phyloP scores from a whole-genome alignment of 2,888 invertebrate genomes.

The Tupiocoris notatus region DNA sequence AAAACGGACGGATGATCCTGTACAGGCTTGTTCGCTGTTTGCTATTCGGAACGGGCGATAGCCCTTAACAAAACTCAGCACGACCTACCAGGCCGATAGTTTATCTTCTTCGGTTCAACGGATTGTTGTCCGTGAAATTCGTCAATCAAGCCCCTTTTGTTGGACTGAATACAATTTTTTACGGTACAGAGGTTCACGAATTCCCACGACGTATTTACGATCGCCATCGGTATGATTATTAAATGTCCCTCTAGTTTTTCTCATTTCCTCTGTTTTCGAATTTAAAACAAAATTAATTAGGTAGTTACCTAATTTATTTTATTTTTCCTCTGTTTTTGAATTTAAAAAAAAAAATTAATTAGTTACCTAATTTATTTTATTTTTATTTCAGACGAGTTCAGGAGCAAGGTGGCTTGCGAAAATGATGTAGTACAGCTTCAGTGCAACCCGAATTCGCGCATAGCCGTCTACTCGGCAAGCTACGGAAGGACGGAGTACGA shows the following conservation, averaged over 20 bases:
- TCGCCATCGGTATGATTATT: too few species aligned
- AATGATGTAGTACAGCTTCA: slow-evolving; percentile 83
- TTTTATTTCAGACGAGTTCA: slow-evolving; percentile 92
- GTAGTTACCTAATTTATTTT: too few species aligned
- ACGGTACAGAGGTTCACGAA: too few species aligned
- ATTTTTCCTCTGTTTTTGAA: too few species aligned
- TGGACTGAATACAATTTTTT: too few species aligned
- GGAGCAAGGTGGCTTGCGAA: slow-evolving; percentile 90
- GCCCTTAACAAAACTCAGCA: not conserved
- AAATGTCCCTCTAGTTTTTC: too few species aligned
- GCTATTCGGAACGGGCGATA: not conserved
- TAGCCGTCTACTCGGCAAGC: slow-evolving; percentile 89
- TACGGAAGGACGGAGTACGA: slow-evolving; percentile 87
- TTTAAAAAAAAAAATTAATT: too few species aligned
- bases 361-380: too few species aligned
- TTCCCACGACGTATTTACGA: too few species aligned
- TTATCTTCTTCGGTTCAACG: not conserved
- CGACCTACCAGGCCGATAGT: not conserved
- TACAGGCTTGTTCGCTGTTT: not conserved
- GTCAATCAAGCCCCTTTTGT: not conserved
- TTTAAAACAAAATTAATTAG: too few species aligned
- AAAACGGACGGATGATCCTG: not conserved
- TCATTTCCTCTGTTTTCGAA: too few species aligned
- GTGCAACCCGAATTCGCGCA: slow-evolving; percentile 82
- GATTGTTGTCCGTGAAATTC: not conserved